Evolutionary conservation across 2,888 invertebrate species (phyloP), one percentile per base, ranked within the genome.

Genomic region (Trissolcus brochymenae): DNA sequence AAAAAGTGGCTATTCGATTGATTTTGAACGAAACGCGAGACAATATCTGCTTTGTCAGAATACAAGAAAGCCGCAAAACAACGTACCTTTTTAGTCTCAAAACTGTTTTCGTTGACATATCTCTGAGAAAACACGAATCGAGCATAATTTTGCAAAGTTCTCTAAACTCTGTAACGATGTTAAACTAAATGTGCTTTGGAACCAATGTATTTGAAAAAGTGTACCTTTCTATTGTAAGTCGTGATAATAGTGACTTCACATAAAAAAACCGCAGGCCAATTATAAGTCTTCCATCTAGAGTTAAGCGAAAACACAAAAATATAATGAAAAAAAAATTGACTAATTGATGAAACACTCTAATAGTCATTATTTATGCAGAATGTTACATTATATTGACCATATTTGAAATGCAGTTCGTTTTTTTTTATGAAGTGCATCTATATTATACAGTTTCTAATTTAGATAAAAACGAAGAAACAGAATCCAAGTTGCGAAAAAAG

Each of bases 251-350:
- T 75, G 78, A 75, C 49, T 78, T 78, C 41, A 72, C 35, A 64
- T 71, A 71, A 72, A 54, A 59, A 78, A 78, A 35, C 35, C 78
- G 65, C 78, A 78, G 21, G 78, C 78, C 78, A 78, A 78, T 78
- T 78, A 78, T 61, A 72, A 78, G 78, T 78, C 78, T 78, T 78
- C 78, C 78, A 78, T 70, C 16, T 78, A 78, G 75, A 13, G 51
- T 14, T 78, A 78, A 75, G 72, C 21, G 50, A 66, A 61, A 51
- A 77, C 60, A 67, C 35, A 57, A 50, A 43, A 72, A 66, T 66
- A 41, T 41, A 65, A 59, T 56, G 41, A 14, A 16, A 65, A 46
- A 68, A 3, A 50, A 56, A 61, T 59, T 51, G 51, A 68, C 59
- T 50, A 35, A 62, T 21, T 57, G n/a, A 60, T 60, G 54, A 61